Base-by-base conservation (phyloP, 2,888 invertebrate genomes). In the Morinoia aosen region DNA sequence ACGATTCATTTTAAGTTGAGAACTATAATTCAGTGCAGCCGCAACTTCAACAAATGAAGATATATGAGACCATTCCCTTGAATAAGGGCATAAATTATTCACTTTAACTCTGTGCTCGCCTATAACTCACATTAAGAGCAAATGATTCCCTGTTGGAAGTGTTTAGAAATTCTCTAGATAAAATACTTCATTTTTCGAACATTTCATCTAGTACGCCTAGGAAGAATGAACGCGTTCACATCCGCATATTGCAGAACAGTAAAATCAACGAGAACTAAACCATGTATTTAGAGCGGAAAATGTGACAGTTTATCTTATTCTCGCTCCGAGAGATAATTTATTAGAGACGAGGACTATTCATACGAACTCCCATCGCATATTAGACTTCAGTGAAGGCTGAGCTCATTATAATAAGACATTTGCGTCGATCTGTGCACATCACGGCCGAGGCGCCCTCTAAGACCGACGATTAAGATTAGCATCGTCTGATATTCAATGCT, bases 401-500 rank as follows among this genome's bases (percentile, higher is more conserved):
- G 93, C 93, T 56, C 93, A 93, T 93, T 93, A 93, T 48, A 93
- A 93, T 93, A 57, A 56, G 57, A 93, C 93, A 93, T 93, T 93
- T 93, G 57, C 93, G 39, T 93, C 48, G 93, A 93, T 93, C 93
- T 57, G 3, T 25, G 93, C 93, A 93, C 33, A 57, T 93, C 93
- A 93, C 93, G 56, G 33, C 57, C 16, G 57, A 57, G 57, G 57
- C 93, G 56, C 11, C 57, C 93, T 57, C 93, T 93, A 93, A 93
- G 57, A 57, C 93, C 93, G 57, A 93, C 93, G 33, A 93, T 93
- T 93, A 93, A 93, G 93, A 93, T 93, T 57, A 93, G n/a, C 93
- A 93, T 93, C 93, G 56, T 56, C 57, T 93, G 93, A 93, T 93
- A 93, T 93, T 93, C 93, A 57, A 93, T n/a, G 93, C 93, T 93